Evolutionary conservation across 2,113 vertebrate genomes (phyloP), one percentile per base, ranked within the genome.

Genomic region (Rhinoptilus africanus): DNA sequence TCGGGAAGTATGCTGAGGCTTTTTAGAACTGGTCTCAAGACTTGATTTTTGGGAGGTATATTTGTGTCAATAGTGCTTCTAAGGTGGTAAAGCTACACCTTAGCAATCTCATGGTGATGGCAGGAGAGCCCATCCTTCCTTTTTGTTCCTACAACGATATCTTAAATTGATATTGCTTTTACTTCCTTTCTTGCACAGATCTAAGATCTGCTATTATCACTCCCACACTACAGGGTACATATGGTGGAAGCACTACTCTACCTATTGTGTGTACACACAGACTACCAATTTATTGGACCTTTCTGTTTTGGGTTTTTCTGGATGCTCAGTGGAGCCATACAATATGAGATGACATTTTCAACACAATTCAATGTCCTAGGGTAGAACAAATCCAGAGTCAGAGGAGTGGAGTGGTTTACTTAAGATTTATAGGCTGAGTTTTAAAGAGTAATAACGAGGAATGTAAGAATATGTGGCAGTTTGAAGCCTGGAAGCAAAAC

Each of bases 181-280:
- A 12, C 9, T 67, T 54, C 3, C 50, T 77, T 77, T 62, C 35
- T 64, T 34, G 9, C 4, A 35, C 15, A 48, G 27, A 4, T 34
- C 3, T 8, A 34, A 73, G 57, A 30, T 14, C n/a, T 48, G 30
- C 12, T 51, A 1, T 23, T 47, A 7, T 26, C 62, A 37, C 17
- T 39, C 32, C 45, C 20, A 20, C 17, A 12, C 6, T 27, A 14
- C 0, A 0, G 15, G 24, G 12, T 35, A 28, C 6, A 4, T 3
- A 5, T 24, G 20, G 34, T 18, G 23, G 26, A 60, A 15, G 24
- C n/a, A 32, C 27, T 8, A 4, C 11, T 28, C 18, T 32, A 27
- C 18, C 9, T n/a, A 0, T 15, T 41, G 8, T 9, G 6, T 47
- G 39, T n/a, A 47, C 37, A 75, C 13, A 51, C 37, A 32, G 76